A percentile compares a stretch with the other conserved stretches of the same genome.
These are phyloP conservation scores for Epsilonema sp. DNA, from an alignment of 2,888 invertebrate genomes.

Conservation along the genomic window DNA sequence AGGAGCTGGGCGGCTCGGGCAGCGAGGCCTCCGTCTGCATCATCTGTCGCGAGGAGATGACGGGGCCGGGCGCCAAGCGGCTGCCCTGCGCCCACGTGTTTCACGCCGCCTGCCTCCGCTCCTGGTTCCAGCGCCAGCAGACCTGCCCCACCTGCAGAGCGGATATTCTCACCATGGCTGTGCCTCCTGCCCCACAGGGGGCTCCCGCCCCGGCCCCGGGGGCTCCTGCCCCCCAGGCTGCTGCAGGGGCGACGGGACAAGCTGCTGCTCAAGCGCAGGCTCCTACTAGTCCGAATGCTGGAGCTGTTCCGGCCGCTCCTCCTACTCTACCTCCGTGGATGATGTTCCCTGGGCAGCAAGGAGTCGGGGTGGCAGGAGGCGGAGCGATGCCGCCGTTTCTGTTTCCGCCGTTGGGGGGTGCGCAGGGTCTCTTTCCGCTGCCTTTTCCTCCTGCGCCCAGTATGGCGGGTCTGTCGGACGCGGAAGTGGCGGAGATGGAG, in stretches of 20 bases:
- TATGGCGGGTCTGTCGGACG: slow-evolving; percentile 52
- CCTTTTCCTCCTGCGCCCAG: slow-evolving; percentile 27
- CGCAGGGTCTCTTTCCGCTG: slow-evolving; percentile 22
- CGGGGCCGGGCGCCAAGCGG: slow-evolving; percentile 54
- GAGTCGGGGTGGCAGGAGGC: no score
- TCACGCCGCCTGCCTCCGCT: slow-evolving; percentile 84
- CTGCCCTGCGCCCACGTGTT: slow-evolving; percentile 98
- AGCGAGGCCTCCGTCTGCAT: slow-evolving; percentile 94
- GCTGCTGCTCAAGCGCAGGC: slow-evolving; percentile 3
- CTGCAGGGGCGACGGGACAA: no score
- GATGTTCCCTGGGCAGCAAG: no score
- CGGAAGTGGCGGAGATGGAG: slow-evolving; percentile 69
- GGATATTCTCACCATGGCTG: slow-evolving; percentile 46
- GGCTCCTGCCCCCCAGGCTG: no score
- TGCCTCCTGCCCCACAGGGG: no score
- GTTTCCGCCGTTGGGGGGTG: slow-evolving; percentile 8
- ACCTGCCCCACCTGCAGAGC: slow-evolving; percentile 95
- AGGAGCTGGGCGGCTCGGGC: slow-evolving; percentile 45
- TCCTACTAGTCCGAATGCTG: slow-evolving; percentile 8
- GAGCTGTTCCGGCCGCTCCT: background rate
- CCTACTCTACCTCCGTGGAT: slow-evolving; percentile 15
- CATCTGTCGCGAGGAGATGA: slow-evolving; percentile 79
- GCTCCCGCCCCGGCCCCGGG: no score
- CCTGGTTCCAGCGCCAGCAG: slow-evolving; percentile 99
- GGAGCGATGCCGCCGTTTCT: no score